Conservation (phyloP, 2,113 vertebrate genomes). For the Pavo muticus region DNA sequence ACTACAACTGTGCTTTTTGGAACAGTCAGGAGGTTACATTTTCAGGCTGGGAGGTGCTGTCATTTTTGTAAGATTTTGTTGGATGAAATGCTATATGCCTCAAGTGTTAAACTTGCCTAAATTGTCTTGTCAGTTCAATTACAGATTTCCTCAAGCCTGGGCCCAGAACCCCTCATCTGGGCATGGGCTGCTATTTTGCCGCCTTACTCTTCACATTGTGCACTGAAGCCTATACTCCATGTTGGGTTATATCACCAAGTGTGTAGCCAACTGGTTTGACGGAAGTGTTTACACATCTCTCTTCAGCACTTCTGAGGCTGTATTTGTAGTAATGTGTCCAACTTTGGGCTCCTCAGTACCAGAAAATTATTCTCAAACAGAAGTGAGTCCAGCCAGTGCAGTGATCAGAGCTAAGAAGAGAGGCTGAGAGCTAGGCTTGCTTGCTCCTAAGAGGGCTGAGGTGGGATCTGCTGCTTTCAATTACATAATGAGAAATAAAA, state of each 20-base stretch:
- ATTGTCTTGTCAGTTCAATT: background rate
- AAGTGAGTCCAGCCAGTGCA: background rate
- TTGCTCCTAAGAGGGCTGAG: background rate
- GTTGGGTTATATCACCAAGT: background rate
- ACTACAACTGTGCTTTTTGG: constrained; percentile 13
- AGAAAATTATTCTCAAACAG: background rate
- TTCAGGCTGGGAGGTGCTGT: background rate
- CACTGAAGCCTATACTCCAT: background rate
- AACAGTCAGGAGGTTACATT: background rate
- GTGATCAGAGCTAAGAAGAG: accelerated
- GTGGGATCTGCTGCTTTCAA: background rate
- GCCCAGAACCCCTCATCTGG: background rate
- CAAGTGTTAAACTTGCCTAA: background rate
- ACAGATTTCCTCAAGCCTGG: background rate
- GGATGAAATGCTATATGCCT: background rate
- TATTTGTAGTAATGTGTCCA: background rate
- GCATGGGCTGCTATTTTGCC: background rate
- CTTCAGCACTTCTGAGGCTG: background rate
- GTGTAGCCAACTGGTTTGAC: background rate
- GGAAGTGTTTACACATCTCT: background rate
- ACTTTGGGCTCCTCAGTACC: background rate
- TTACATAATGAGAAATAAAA: background rate
- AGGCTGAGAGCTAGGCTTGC: background rate
- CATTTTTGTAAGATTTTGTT: background rate
- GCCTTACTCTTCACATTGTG: background rate